Base-by-base conservation (phyloP, 2,797 vertebrate species). In the Betta splendens region DNA sequence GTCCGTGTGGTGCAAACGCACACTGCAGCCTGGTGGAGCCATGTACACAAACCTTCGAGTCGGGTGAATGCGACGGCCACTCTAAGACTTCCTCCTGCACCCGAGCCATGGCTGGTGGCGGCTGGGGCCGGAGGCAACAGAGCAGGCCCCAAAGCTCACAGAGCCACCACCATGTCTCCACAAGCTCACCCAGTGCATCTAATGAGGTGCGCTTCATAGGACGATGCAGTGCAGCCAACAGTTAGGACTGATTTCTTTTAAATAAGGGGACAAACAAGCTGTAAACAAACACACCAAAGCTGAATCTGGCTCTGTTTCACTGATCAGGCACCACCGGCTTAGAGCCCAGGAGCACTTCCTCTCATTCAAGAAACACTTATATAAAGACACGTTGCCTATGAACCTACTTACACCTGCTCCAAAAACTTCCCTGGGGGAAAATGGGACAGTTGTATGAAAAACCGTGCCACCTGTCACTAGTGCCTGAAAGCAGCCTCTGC, bases 381-480 rank as follows among this genome's bases (percentile, higher is more conserved):
- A 37, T 26, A 16, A 16, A 47, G 13, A 37, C 38, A 63, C 31
- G 51, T 42, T 7, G 5, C 2, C 0, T 6, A 10, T 59, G 40
- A 69, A 25, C 45, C 36, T 16, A 9, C 16, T 40, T 8, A 44
- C 10, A 44, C 26, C 15, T 33, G 37, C 64, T 67, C 23, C 44
- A 26, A 45, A 48, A 58, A 39, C 28, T 35, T 10, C 10, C 48
- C 6, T 26, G 50, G 39, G 40, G 40, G 49, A 72, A 53, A 47
- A 26, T 29, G 20, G 17, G 23, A 38, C 28, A 3, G 29, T 46
- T 63, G 39, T 16, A n/a, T 59, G 33, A 54, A 32, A 44, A 58
- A 49, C 29, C n/a, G 25, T 39, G 39, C 35, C 5, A 3, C 13
- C 31, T 31, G 6, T 53, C 36, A 20, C 20, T 42, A 49, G 17